Conservation (phyloP, 2,888 invertebrate species). For the Tipula lateralis region DNA sequence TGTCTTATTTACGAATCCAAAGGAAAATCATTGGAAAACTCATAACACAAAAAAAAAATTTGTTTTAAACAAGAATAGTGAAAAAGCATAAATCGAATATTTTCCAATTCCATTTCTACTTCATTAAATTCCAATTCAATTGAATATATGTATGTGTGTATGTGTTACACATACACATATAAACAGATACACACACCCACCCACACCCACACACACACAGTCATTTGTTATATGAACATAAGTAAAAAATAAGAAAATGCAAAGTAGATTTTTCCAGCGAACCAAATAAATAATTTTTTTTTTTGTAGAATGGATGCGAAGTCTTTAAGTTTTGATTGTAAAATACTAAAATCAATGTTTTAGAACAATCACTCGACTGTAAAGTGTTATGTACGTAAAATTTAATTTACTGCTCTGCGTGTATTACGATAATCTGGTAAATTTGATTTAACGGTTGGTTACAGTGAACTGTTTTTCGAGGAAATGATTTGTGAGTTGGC, state of each 20-base stretch:
- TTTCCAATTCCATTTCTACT: slow-evolving; percentile 11
- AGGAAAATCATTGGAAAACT: background rate
- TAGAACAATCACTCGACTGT: background rate
- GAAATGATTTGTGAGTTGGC: no score
- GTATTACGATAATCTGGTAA: no score
- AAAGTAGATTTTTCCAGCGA: background rate
- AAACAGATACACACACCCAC: background rate
- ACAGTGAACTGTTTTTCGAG: no score
- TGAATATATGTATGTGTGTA: background rate
- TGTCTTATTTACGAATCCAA: background rate
- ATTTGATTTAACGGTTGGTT: no score
- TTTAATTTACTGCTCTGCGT: no score
- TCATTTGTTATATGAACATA: background rate
- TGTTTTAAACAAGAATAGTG: background rate
- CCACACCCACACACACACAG: background rate
- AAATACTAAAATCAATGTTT: background rate
- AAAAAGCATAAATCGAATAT: background rate
- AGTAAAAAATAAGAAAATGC: background rate
- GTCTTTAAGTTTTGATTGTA: background rate
- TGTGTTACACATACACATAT: background rate
- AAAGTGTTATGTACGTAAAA: no score
- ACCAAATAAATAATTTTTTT: background rate
- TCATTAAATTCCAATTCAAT: slow-evolving; percentile 5
- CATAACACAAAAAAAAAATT: no score
- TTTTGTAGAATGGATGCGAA: background rate